A percentile compares a stretch with the other conserved stretches of the same genome.
Conservation (phyloP, 2,113 vertebrate genomes). For the Steatornis caripensis region DNA sequence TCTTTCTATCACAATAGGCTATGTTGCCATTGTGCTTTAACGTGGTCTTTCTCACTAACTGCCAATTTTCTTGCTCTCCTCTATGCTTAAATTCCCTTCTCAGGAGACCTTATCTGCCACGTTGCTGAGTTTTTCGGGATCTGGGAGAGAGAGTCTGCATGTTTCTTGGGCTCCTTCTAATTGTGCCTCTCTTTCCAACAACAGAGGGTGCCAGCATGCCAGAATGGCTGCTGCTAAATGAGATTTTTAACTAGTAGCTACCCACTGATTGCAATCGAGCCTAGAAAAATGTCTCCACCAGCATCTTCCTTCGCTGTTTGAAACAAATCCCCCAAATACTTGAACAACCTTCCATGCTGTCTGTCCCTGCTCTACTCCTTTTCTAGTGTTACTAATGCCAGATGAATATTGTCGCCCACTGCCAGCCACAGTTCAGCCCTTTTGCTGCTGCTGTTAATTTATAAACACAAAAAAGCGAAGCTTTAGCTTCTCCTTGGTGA, state of each 20-base stretch:
- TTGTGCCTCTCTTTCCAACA: background rate
- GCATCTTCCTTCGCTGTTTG: background rate
- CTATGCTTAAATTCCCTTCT: background rate
- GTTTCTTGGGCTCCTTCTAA: background rate
- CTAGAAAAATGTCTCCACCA: background rate
- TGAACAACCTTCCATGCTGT: background rate
- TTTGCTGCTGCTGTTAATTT: background rate
- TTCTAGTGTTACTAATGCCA: background rate
- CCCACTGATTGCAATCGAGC: background rate
- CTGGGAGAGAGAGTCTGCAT: background rate
- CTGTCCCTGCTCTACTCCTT: background rate
- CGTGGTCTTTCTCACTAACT: background rate
- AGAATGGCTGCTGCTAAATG: background rate
- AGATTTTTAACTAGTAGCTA: conserved; percentile 8
- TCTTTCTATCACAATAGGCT: background rate
- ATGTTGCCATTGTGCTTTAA: conserved; percentile 6
- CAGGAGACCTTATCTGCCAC: background rate
- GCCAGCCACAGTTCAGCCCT: background rate
- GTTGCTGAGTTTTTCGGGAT: background rate
- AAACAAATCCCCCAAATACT: background rate
- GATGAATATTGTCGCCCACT: background rate
- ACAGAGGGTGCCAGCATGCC: background rate
- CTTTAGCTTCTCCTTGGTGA: background rate
- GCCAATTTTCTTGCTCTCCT: background rate
- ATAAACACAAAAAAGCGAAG: background rate